These are phyloP conservation scores for Apodemus speciosus DNA, from an alignment of 2,113 vertebrate species.

Conservation along the genomic window DNA sequence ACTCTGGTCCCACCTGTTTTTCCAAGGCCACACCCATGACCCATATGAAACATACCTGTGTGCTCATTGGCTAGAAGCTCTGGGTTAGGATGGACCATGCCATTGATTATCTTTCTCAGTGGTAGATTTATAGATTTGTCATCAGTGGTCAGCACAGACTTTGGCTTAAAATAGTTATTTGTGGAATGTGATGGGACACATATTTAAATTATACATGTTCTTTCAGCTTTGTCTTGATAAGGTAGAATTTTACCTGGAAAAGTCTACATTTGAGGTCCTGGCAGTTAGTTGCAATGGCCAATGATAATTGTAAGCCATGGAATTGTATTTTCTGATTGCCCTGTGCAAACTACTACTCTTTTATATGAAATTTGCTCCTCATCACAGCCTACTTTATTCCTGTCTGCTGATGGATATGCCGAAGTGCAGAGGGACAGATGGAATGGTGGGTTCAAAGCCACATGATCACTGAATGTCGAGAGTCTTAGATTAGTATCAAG, in stretches of 20 bases:
- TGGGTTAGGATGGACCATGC: background rate
- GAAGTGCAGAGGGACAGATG: slow-evolving; percentile 9
- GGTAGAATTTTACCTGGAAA: background rate
- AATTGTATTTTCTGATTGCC: background rate
- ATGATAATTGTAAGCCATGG: background rate
- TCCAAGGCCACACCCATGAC: background rate
- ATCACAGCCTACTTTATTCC: background rate
- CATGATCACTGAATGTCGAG: background rate
- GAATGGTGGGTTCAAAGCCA: background rate
- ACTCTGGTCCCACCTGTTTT: background rate
- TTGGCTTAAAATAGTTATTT: background rate
- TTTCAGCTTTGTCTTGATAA: background rate
- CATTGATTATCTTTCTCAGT: background rate
- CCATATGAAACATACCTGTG: background rate
- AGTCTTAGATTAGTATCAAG: background rate
- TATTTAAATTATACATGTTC: background rate
- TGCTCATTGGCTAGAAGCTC: background rate
- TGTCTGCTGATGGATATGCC: slow-evolving; percentile 13
- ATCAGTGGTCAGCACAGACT: background rate
- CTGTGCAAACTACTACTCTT: background rate
- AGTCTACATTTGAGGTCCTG: background rate
- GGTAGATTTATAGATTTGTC: background rate
- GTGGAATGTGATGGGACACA: background rate
- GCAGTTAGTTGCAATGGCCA: background rate
- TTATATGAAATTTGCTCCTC: background rate